Percentiles rank a stretch among this genome's conserved stretches.
These are phyloP conservation scores for Trialeurodes vaporariorum DNA, from an alignment of 1,140 invertebrate species.

Conservation along the genomic window DNA sequence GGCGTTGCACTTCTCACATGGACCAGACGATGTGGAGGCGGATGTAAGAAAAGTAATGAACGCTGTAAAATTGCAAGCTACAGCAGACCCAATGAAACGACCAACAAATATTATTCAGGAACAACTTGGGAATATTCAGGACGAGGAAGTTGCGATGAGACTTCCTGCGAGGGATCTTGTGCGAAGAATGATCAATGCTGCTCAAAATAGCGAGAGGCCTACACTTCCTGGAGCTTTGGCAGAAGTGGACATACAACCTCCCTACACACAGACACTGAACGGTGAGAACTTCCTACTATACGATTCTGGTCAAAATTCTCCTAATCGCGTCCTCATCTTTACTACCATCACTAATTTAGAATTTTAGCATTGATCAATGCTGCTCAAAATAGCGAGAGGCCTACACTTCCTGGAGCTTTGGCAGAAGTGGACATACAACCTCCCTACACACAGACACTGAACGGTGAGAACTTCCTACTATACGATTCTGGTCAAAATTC, in stretches of 20 bases:
- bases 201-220: background rate
- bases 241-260: background rate
- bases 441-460: background rate
- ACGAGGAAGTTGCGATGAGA: background rate
- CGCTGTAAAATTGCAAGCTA: background rate
- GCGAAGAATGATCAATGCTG: background rate
- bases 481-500: background rate
- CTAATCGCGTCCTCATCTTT: background rate
- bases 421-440: background rate
- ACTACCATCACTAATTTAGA: too few relatives aligned
- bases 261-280: background rate
- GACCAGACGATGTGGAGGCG: background rate
- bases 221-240: background rate
- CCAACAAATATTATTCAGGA: background rate
- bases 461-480: background rate
- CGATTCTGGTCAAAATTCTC: background rate
- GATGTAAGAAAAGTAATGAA: background rate
- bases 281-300: background rate
- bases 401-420: background rate
- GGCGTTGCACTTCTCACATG: too few relatives aligned
- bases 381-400: background rate
- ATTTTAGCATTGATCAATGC: too few relatives aligned
- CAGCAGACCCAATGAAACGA: background rate
- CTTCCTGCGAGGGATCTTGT: background rate
- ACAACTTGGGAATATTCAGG: background rate